These are phyloP conservation scores for Luidia sarsii DNA, from an alignment of 53 echinoderm and acorn worm genomes.

Conservation along the genomic window DNA sequence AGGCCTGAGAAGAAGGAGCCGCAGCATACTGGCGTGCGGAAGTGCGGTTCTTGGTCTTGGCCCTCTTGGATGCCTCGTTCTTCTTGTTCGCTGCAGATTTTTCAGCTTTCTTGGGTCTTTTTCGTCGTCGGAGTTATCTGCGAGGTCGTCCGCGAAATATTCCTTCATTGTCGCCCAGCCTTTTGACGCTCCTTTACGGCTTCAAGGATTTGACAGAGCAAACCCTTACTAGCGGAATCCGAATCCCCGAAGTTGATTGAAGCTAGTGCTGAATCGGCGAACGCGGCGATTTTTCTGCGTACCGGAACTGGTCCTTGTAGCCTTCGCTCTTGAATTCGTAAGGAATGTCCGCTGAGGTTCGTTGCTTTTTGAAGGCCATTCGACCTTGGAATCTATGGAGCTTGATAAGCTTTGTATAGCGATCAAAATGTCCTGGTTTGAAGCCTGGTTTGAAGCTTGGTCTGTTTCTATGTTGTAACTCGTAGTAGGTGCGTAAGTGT, in stretches of 20 bases:
- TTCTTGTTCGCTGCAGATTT: constrained; percentile 29
- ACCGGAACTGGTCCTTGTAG: not conserved
- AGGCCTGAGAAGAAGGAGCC: not conserved
- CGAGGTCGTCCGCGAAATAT: constrained; percentile 2
- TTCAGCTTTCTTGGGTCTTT: constrained; percentile 10
- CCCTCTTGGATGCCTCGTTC: constrained; percentile 18
- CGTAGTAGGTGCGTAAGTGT: too few relatives aligned
- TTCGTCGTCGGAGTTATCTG: constrained; percentile 1
- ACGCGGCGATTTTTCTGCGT: not conserved
- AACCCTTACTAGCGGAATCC: not conserved
- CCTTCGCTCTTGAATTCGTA: constrained; percentile 2
- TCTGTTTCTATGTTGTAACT: too few relatives aligned
- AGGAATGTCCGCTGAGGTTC: not conserved
- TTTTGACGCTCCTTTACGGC: not conserved
- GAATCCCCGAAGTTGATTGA: not conserved
- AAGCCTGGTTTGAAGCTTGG: too few relatives aligned
- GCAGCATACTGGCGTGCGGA: not conserved
- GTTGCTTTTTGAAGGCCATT: constrained; percentile 4
- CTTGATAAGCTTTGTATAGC: not conserved
- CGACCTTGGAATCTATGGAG: not conserved
- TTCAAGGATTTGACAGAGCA: not conserved
- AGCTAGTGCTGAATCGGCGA: not conserved
- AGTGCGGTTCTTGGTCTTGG: not conserved
- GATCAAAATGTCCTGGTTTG: constrained; percentile 2
- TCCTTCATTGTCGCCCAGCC: constrained; percentile 22